phyloP scores from a whole-genome alignment of 2,113 vertebrate species.

The Chaetodon auriga region DNA sequence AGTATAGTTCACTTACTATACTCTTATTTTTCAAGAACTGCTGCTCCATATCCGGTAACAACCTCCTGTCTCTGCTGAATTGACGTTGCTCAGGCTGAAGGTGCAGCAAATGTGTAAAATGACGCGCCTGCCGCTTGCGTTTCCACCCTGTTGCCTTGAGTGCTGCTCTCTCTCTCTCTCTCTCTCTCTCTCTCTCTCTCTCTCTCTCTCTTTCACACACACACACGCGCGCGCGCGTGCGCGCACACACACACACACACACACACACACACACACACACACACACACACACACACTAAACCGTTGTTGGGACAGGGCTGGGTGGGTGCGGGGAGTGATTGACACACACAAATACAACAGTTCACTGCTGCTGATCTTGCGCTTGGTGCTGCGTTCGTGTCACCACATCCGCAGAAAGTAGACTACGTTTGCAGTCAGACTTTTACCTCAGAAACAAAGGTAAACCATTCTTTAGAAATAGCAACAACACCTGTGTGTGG shows the following conservation, averaged over 20 bases:
- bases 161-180: slow-evolving; percentile 6
- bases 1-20: too few relatives aligned
- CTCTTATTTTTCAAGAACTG: slow-evolving; percentile 39
- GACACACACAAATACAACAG: slow-evolving; percentile 52
- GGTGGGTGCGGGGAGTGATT: slow-evolving; percentile 70
- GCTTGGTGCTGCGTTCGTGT: slow-evolving; percentile 22
- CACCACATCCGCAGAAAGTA: slow-evolving; percentile 63
- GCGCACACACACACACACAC: neutral
- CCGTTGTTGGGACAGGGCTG: slow-evolving; percentile 18
- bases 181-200: slow-evolving; percentile 28
- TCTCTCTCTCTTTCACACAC: slow-evolving; percentile 8
- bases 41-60: neutral
- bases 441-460: slow-evolving; percentile 14
- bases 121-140: slow-evolving; percentile 41
- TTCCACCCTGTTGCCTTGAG: slow-evolving; percentile 27
- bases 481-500: slow-evolving; percentile 23
- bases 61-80: neutral
- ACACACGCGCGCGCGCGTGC: neutral
- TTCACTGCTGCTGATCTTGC: slow-evolving; percentile 33
- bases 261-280: slow-evolving; percentile 10
- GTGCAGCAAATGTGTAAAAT: slow-evolving; percentile 45
- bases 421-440: neutral
- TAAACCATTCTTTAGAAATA: slow-evolving; percentile 17
- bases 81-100: slow-evolving; percentile 5
- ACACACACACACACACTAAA: neutral